Conservation (phyloP, 2,888 invertebrate genomes). For the Nemotelus pantherinus region DNA sequence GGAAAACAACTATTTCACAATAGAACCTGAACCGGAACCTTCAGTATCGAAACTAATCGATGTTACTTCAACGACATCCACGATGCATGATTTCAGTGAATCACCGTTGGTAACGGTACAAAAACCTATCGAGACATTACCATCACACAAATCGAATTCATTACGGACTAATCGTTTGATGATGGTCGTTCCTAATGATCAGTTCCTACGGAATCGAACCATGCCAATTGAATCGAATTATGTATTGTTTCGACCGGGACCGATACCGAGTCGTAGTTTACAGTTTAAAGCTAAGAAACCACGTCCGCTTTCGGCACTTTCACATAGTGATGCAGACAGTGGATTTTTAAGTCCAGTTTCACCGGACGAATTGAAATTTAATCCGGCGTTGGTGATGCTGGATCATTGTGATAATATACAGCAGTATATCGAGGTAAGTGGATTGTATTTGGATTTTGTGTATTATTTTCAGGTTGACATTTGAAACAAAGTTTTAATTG, state of each 20-base stretch:
- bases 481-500: too few relatives aligned
- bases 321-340: constrained; percentile 72
- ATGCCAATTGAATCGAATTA: constrained; percentile 64
- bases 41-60: not conserved
- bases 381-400: constrained; percentile 61
- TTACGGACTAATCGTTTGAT: constrained; percentile 52
- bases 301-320: constrained; percentile 59
- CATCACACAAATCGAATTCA: constrained; percentile 59
- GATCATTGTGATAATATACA: constrained; percentile 65
- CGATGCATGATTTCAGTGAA: constrained; percentile 31
- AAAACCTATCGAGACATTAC: constrained; percentile 58
- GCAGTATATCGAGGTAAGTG: constrained; percentile 65
- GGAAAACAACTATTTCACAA: constrained; percentile 62
- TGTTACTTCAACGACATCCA: not conserved
- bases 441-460: not conserved
- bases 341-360: constrained; percentile 73
- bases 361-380: constrained; percentile 66
- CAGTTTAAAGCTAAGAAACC: constrained; percentile 63
- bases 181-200: constrained; percentile 27
- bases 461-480: not conserved
- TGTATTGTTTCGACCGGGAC: constrained; percentile 63
- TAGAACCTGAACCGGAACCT: constrained; percentile 60
- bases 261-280: constrained; percentile 62
- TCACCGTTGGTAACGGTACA: constrained; percentile 16
- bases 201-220: constrained; percentile 59